Base-by-base conservation (phyloP, 1,140 invertebrate species). In the Drosophila sturtevanti region DNA sequence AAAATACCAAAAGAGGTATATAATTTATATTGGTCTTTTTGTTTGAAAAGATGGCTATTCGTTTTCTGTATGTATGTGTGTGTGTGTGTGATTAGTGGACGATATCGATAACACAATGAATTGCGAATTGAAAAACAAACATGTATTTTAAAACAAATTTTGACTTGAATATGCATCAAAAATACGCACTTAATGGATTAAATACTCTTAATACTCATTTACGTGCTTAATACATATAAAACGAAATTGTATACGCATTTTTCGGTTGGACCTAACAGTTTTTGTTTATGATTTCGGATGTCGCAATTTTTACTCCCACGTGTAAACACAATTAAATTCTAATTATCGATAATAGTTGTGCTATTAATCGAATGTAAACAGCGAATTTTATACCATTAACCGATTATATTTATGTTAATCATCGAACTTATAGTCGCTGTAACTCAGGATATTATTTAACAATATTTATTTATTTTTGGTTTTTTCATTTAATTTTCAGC, bases 401-500 rank as follows among this genome's bases (percentile, higher is more conserved):
- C 44, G 44, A 31, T 18, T 18, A 4, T 60, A 60, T 60, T 22
- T 35, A 21, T 60, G 58, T 24, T 62, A 44, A 48, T 44, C 24
- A 44, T 62, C 38, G 24, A 41, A n/a, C 48, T 63, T 48, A 14
- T 48, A 21, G 22, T 63, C 9, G 31, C 11, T 35, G 52, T 55
- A 48, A 21, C 31, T 64, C 44, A 22, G 34, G 18, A 14, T 52
- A 51, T 61, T 58, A 24, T 37, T 18, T 34, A 77, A 68, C 54
- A 38, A 18, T 44, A 24, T 68, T 69, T 41, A 56, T 59, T 38
- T 21, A 63, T 41, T 58, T 37, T 62, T 9, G 38, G 4, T 52
- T 66, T 59, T 10, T 18, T 63, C 34, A 58, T 70, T 81, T 61
- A 24, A 35, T 48, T 66, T 54, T 68, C 52, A 81, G 52, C 56